A percentile compares a stretch with the other conserved stretches of the same genome.
Conservation (phyloP, 2,888 invertebrate genomes). For the Cephus pygmeus region DNA sequence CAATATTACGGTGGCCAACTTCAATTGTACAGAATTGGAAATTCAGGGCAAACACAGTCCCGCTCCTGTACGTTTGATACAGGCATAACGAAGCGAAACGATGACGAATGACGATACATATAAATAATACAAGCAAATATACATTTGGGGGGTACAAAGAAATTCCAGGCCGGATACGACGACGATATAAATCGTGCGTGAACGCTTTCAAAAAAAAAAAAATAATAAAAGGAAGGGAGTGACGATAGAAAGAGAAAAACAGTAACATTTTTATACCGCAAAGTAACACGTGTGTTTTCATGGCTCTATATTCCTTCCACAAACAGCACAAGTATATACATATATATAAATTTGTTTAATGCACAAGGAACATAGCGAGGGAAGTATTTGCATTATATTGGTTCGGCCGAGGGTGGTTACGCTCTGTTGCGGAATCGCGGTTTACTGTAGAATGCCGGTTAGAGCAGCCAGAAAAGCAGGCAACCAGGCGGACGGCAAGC, state of each 20-base stretch:
- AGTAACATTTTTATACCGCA: neutral
- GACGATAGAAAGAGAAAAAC: too few relatives aligned
- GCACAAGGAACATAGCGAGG: constrained; percentile 32
- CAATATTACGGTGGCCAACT: neutral
- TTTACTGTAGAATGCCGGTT: constrained; percentile 32
- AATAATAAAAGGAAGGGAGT: too few relatives aligned
- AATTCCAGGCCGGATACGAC: neutral
- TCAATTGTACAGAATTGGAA: neutral
- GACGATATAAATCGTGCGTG: neutral
- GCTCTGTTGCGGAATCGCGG: constrained; percentile 40
- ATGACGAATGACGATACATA: neutral
- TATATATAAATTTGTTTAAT: constrained; percentile 38
- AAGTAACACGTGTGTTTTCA: neutral
- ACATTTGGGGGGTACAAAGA: neutral
- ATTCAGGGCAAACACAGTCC: neutral
- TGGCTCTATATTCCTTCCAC: neutral
- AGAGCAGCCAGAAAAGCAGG: neutral
- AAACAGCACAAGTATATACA: neutral
- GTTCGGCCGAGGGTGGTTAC: constrained; percentile 32
- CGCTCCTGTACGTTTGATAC: neutral
- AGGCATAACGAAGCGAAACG: neutral
- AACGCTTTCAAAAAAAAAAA: too few relatives aligned
- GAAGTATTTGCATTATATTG: constrained; percentile 47
- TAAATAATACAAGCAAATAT: neutral
- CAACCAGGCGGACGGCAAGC: constrained; percentile 13